A percentile compares a stretch with the other conserved stretches of the same genome.
Conservation (phyloP, 2,113 vertebrate species). For the Struthio camelus region DNA sequence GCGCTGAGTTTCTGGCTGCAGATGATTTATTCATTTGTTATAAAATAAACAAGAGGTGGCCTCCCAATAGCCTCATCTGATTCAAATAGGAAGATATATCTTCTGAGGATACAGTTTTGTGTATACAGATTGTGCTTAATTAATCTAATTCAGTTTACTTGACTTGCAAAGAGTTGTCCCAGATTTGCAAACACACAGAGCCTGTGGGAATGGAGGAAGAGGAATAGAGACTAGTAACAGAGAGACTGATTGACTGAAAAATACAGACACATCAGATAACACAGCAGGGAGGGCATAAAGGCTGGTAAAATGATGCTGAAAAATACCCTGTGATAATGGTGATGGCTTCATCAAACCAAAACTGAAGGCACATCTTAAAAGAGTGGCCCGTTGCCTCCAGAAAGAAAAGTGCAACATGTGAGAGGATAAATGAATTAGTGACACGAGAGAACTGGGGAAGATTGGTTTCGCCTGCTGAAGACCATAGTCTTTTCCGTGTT, state of each 20-base stretch:
- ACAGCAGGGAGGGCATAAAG: not conserved
- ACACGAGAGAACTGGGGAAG: not conserved
- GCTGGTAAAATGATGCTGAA: not conserved
- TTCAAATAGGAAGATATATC: not conserved
- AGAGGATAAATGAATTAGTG: not conserved
- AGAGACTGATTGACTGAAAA: not conserved
- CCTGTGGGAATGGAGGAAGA: not conserved
- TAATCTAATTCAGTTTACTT: conserved; percentile 8
- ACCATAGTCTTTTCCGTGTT: not conserved
- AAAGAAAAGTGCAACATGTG: fast-evolving
- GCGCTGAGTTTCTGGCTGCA: not conserved
- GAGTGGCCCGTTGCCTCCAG: not conserved
- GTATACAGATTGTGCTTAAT: not conserved
- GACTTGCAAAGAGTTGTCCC: not conserved
- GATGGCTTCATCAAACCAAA: not conserved
- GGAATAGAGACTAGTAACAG: not conserved
- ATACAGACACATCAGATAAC: not conserved
- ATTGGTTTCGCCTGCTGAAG: not conserved
- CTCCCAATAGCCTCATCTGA: not conserved
- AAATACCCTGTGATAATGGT: not conserved
- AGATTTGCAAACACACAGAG: not conserved
- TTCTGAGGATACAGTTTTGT: not conserved
- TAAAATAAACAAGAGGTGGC: not conserved
- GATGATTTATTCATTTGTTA: not conserved
- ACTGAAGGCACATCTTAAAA: not conserved